phyloP scores from a whole-genome alignment of 2,888 invertebrate species.

The Xiphydria camelus region DNA sequence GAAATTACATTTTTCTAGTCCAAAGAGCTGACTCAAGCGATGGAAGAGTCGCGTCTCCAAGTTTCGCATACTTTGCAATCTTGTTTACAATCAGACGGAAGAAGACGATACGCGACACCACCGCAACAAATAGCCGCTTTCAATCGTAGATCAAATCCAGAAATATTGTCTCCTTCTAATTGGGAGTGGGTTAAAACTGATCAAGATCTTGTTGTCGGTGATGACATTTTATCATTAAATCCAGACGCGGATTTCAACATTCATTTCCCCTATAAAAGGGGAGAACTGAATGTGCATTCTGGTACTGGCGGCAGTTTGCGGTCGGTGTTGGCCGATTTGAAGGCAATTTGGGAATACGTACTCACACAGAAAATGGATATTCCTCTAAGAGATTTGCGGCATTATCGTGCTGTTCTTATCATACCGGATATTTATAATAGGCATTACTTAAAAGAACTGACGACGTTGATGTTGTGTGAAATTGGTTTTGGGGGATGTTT shows the following conservation, averaged over 20 bases:
- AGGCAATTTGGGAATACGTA: slow-evolving; percentile 85
- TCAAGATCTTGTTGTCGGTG: slow-evolving; percentile 73
- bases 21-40: slow-evolving; percentile 72
- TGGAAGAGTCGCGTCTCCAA: slow-evolving; percentile 82
- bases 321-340: slow-evolving; percentile 81
- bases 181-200: slow-evolving; percentile 69
- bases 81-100: slow-evolving; percentile 81
- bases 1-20: slow-evolving; percentile 54
- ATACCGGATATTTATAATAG: slow-evolving; percentile 90
- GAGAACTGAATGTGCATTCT: slow-evolving; percentile 83
- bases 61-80: slow-evolving; percentile 86
- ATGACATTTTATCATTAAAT: slow-evolving; percentile 73
- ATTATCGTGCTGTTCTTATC: slow-evolving; percentile 84
- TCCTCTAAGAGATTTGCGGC: slow-evolving; percentile 66
- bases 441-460: slow-evolving; percentile 81
- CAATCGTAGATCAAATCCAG: slow-evolving; percentile 78
- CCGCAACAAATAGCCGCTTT: slow-evolving; percentile 88
- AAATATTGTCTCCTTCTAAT: slow-evolving; percentile 63
- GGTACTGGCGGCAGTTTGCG: slow-evolving; percentile 85
- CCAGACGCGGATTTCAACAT: slow-evolving; percentile 77
- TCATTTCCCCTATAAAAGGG: slow-evolving; percentile 87
- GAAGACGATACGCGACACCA: slow-evolving; percentile 80
- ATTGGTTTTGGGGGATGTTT: slow-evolving; percentile 87
- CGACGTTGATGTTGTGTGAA: slow-evolving; percentile 75
- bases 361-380: slow-evolving; percentile 79